A percentile compares a stretch with the other conserved stretches of the same genome.
Conservation (phyloP, 1,140 invertebrate species). For the Lanistes nyassanus region DNA sequence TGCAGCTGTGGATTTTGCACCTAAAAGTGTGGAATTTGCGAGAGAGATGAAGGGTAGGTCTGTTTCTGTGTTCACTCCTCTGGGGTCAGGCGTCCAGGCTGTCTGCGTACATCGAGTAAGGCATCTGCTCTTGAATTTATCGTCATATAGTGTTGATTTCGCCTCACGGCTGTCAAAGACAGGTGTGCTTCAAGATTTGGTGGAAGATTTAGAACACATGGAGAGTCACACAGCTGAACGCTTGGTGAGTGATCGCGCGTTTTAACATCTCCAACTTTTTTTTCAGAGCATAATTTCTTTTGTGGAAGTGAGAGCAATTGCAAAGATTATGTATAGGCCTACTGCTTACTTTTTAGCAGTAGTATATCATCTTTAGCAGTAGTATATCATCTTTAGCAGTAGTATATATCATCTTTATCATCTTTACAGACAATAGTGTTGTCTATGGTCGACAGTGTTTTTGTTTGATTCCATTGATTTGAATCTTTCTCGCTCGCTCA, state of each 20-base stretch:
- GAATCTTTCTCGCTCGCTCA: too few relatives aligned
- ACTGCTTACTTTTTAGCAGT: background rate
- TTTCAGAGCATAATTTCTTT: background rate
- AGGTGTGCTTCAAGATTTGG: background rate
- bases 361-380: background rate
- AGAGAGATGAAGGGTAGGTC: too few relatives aligned
- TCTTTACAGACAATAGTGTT: background rate
- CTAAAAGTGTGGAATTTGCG: too few relatives aligned
- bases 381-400: background rate
- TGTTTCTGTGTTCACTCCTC: too few relatives aligned
- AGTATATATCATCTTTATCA: background rate
- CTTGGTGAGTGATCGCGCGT: background rate
- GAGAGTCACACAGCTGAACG: background rate
- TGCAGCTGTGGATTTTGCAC: too few relatives aligned
- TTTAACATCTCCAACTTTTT: background rate
- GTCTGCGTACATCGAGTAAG: background rate
- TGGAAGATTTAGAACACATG: conserved; percentile 1
- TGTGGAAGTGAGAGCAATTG: too few relatives aligned
- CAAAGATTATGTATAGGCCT: too few relatives aligned
- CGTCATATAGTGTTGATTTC: background rate
- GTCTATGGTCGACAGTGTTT: too few relatives aligned
- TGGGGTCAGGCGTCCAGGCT: too few relatives aligned
- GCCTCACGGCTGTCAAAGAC: background rate
- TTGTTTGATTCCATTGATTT: too few relatives aligned
- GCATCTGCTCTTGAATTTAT: background rate